A percentile compares a stretch with the other conserved stretches of the same genome.
These are phyloP conservation scores for Danio tinwini DNA, from an alignment of 2,797 vertebrate species.

Conservation along the genomic window DNA sequence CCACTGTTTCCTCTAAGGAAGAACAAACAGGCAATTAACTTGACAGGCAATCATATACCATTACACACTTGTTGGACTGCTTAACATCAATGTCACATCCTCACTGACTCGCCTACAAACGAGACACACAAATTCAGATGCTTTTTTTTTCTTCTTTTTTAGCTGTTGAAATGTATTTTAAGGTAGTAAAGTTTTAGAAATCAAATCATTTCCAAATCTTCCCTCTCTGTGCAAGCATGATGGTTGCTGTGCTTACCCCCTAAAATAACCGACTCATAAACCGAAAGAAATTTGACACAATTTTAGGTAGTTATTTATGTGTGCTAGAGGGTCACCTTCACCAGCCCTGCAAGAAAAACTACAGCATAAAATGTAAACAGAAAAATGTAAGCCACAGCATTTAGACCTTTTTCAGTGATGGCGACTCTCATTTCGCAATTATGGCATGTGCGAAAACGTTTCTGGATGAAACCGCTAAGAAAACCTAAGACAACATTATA, in stretches of 20 bases:
- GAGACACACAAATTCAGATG: constrained; percentile 36
- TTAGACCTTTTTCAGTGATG: constrained; percentile 49
- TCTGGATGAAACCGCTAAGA: constrained; percentile 61
- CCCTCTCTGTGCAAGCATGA: constrained; percentile 39
- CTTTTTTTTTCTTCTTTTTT: constrained; percentile 13
- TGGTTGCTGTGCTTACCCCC: constrained; percentile 13
- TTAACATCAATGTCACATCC: constrained; percentile 43
- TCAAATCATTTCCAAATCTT: constrained; percentile 45
- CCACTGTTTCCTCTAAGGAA: constrained; percentile 32
- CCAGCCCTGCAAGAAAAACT: constrained; percentile 52
- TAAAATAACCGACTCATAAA: constrained; percentile 50
- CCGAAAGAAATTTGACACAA: constrained; percentile 47
- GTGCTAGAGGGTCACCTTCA: constrained; percentile 61
- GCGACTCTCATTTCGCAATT: constrained; percentile 38
- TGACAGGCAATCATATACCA: constrained; percentile 38
- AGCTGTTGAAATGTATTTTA: constrained; percentile 51
- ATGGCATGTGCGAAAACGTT: constrained; percentile 42
- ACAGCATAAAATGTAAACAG: constrained; percentile 43
- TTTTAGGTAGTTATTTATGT: constrained; percentile 63
- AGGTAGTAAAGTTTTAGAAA: constrained; percentile 60
- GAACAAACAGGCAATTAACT: constrained; percentile 43
- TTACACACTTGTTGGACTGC: constrained; percentile 39
- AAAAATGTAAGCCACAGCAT: constrained; percentile 25
- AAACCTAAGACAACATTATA: constrained; percentile 64
- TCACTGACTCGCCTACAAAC: constrained; percentile 28